These are phyloP conservation scores for Eurois occulta DNA, from an alignment of 2,888 invertebrate genomes.

Conservation along the genomic window DNA sequence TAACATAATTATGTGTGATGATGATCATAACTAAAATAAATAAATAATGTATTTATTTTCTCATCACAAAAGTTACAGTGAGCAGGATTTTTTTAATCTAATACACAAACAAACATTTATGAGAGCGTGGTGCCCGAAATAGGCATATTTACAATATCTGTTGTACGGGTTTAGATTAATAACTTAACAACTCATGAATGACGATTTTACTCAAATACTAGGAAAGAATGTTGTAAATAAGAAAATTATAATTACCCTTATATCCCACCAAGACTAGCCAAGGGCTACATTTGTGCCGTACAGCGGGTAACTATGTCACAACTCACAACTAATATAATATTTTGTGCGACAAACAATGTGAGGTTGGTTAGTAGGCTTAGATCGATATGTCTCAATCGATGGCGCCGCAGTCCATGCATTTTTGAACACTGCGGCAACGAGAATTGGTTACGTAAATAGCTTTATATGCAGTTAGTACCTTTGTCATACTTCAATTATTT, in stretches of 20 bases:
- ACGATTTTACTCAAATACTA: no score
- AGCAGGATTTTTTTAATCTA: no score
- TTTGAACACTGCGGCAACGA: neutral
- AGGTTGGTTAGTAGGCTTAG: no score
- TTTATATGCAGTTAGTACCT: neutral
- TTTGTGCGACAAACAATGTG: neutral
- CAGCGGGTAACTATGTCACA: neutral
- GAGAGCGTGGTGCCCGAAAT: no score
- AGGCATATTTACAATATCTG: no score
- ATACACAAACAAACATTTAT: no score
- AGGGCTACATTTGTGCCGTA: neutral
- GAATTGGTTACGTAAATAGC: neutral
- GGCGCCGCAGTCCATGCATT: constrained; percentile 12
- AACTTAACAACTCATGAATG: no score
- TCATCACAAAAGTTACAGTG: no score
- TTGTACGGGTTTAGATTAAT: no score
- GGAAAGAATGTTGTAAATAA: no score
- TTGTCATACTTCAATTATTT: neutral
- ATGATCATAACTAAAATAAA: no score
- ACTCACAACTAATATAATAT: neutral
- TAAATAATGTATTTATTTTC: no score
- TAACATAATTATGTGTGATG: neutral
- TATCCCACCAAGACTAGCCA: neutral
- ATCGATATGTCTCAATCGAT: constrained; percentile 16
- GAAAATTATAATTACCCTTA: neutral